Percentiles rank a stretch among this genome's conserved stretches.
phyloP scores from a whole-genome alignment of 1,140 invertebrate genomes.

The Eubasilissa regina region DNA sequence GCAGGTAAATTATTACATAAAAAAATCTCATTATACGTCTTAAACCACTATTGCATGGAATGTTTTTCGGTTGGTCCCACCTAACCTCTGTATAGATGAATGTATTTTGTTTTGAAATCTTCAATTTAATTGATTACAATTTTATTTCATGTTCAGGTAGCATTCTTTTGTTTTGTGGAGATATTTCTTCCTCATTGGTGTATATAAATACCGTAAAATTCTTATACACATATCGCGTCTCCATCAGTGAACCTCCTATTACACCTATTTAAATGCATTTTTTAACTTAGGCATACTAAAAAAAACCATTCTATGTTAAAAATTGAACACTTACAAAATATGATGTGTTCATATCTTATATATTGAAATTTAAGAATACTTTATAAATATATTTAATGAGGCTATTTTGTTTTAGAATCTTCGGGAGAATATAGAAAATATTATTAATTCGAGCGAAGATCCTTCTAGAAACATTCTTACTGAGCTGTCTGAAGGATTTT shows the following conservation, averaged over 20 bases:
- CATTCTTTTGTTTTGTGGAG: no score
- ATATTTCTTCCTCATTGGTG: not conserved
- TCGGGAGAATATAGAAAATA: conserved; percentile 11
- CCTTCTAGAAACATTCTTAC: not conserved
- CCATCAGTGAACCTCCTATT: no score
- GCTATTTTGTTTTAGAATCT: conserved; percentile 36
- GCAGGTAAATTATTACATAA: conserved; percentile 19
- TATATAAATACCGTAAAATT: not conserved
- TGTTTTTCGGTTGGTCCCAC: not conserved
- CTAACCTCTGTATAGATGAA: not conserved
- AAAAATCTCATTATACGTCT: not conserved
- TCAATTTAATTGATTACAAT: no score
- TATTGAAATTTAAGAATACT: no score
- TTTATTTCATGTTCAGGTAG: no score
- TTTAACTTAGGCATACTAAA: no score
- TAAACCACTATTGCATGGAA: not conserved
- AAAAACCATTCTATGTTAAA: no score
- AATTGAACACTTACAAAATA: no score
- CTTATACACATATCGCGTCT: no score
- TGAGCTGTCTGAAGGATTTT: conserved; percentile 32
- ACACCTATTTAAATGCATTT: no score
- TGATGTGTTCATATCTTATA: no score
- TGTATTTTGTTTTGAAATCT: not conserved
- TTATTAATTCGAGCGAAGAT: conserved; percentile 10
- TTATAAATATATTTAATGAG: no score